Evolutionary conservation across 1,140 invertebrate species (phyloP), one percentile per base, ranked within the genome.

Genomic region (Oryzaephilus surinamensis): DNA sequence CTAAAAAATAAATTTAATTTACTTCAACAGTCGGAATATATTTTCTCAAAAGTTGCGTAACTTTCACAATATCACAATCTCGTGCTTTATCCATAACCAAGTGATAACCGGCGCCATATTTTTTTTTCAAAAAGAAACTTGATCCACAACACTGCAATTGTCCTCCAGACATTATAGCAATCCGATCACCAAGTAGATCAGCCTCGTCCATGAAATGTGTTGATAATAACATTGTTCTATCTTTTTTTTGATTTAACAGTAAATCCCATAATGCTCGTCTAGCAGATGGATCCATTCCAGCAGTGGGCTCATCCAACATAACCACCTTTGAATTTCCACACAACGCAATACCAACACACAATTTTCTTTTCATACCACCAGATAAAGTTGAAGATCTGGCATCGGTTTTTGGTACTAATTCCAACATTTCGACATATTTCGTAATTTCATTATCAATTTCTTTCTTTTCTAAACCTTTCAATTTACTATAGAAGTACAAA

Each of bases 171-270:
- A 96, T 81, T 33, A 94, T 91, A 2, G 86, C 88, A 50, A 95
- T 89, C 48, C 90, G 71, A 65, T 96, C 91, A 1, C 91, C 92
- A 2, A 97, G 70, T 19, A 89, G 73, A 67, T 98, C 93, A 21
- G 93, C 93, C 67, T 97, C 93, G 61, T 97, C 93, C 91, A 97
- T 97, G 62, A 91, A 94, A 64, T 97, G 93, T 8, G 93, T 97
- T n/a, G 89, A 90, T 34, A 97, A 69, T 2, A 97, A 61, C 40
- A 97, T 79, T 4, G 90, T 19, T 23, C 20, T 36, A 53, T 60
- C 63, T 40, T 59, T 51, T 48, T 72, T 71, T 48, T 76, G 73
- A 30, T 55, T 54, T 46, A 73, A 60, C 23, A 92, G 62, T 24
- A 93, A 58, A 56, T 96, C 84, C 94, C 94, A 97, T 4, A 92